Base-by-base conservation (phyloP, 2,113 vertebrate genomes). In the Anolis carolinensis region DNA sequence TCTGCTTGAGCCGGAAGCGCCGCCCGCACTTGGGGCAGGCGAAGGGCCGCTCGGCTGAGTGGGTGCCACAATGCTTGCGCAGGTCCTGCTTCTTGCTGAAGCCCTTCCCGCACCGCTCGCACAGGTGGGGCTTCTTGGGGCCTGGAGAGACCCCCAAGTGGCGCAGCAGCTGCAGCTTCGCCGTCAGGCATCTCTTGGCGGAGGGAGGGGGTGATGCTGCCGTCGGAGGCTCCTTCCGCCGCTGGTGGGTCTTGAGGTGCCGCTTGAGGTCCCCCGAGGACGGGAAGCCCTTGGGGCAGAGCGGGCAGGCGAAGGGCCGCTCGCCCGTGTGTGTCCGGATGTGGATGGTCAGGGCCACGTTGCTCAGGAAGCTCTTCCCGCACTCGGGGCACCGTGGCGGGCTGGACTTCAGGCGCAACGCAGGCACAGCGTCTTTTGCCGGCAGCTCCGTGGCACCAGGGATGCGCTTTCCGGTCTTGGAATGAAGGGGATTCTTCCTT, bases 261-360 rank as follows among this genome's bases (percentile, higher is more conserved):
- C 79, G 63, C 52, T 76, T 85, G 27, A 89, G 87, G 73, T 89
- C 87, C 7, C 87, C 83, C 48, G 7, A 44, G 52, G 79, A 39
- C 1, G 72, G 79, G 34, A 88, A 88, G 67, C 36, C 27, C 32
- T 87, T 87, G 10, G 75, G 27, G 50, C 88, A 90, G 9, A 16
- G n/a, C 1, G 91, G 94, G 87, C 95, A 95, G 85, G 88, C 87
- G 18, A 85, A 90, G 72, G 95, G 94, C 63, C 94, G 91, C 90
- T 95, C 94, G n/a, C 95, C 94, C 0, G 94, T 94, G 88, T 95
- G 95, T 68, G 91, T 95, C 91, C 90, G 88, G 89, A 91, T 91
- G 72, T 95, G 95, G 74, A 93, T 91, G 84, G 90, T 90, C 92
- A 95, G 85, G 68, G 93, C 94, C 5, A 92, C 94, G 21, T 93